Percentiles rank a stretch among this genome's conserved stretches.
Evolutionary conservation across 35 echinoderm and acorn worm genomes (phyloP).

Genomic region (Hemicentrotus pulcherrimus): DNA sequence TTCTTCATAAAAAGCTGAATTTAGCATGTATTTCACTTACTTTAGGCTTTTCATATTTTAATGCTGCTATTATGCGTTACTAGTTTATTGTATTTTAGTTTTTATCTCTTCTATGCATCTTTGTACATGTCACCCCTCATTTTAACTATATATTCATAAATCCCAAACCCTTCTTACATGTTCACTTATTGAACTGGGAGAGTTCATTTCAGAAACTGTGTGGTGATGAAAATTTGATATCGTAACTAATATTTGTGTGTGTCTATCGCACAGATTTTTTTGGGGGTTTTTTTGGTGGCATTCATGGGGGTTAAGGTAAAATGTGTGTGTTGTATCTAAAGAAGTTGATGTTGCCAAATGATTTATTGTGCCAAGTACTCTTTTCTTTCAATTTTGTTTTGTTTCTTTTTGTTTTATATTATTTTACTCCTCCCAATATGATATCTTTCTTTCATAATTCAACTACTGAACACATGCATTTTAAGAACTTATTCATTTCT

Average conservation of each 20-base stretch:
- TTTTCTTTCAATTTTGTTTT: not conserved
- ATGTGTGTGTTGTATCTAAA: not conserved
- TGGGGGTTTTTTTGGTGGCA: not conserved
- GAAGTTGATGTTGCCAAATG: not conserved
- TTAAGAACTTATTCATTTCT: not conserved
- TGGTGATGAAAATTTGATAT: not conserved
- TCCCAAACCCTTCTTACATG: not conserved
- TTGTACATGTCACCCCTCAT: not conserved
- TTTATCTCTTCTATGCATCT: not conserved
- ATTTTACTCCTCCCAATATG: not conserved
- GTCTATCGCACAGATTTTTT: not conserved
- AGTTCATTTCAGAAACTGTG: not conserved
- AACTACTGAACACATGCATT: too few species aligned
- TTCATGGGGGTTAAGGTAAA: not conserved
- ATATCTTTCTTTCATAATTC: not conserved
- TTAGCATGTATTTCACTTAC: not conserved
- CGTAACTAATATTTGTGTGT: not conserved
- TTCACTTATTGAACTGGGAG: not conserved
- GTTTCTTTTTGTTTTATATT: not conserved
- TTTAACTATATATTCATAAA: not conserved
- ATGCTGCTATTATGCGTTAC: not conserved
- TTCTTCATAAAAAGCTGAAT: not conserved
- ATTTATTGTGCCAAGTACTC: not conserved
- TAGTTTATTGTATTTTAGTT: not conserved
- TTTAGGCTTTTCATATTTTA: not conserved